Conservation (phyloP, 2,797 vertebrate genomes). For the Rallus crepitans region DNA sequence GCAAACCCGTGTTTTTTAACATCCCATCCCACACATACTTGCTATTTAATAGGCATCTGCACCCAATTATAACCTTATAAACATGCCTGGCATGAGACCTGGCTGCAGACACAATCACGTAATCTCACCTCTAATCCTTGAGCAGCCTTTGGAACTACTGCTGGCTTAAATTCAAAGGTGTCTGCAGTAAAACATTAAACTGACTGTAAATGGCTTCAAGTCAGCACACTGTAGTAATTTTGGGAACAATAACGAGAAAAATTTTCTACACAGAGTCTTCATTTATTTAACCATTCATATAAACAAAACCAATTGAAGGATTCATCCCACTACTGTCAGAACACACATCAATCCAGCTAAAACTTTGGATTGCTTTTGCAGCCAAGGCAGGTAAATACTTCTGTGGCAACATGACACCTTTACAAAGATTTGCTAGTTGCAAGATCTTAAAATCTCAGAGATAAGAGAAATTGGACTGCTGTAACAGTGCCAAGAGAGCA, state of each 20-base stretch:
- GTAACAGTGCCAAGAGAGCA: not conserved
- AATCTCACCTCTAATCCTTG: conserved; percentile 56
- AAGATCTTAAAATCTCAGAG: not conserved
- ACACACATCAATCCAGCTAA: not conserved
- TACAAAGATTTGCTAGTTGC: not conserved
- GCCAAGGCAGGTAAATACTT: not conserved
- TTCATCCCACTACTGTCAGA: not conserved
- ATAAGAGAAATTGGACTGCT: not conserved
- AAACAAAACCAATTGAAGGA: not conserved
- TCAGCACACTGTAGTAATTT: not conserved
- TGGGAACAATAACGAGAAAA: not conserved
- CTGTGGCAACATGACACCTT: not conserved
- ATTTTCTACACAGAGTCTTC: not conserved
- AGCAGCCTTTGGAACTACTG: conserved; percentile 13
- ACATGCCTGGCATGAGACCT: conserved; percentile 16
- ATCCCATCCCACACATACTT: not conserved
- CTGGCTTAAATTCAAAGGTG: conserved; percentile 3
- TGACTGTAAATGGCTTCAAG: not conserved
- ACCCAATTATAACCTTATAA: conserved; percentile 30
- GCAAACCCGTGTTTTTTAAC: not conserved
- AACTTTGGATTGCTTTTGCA: not conserved
- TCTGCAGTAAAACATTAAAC: not conserved
- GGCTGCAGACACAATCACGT: not conserved
- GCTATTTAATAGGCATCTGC: not conserved
- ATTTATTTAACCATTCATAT: not conserved